Percentiles rank a stretch among this genome's conserved stretches.
These are phyloP conservation scores for Chloroceryle inda DNA, from an alignment of 2,797 vertebrate genomes.

Conservation along the genomic window DNA sequence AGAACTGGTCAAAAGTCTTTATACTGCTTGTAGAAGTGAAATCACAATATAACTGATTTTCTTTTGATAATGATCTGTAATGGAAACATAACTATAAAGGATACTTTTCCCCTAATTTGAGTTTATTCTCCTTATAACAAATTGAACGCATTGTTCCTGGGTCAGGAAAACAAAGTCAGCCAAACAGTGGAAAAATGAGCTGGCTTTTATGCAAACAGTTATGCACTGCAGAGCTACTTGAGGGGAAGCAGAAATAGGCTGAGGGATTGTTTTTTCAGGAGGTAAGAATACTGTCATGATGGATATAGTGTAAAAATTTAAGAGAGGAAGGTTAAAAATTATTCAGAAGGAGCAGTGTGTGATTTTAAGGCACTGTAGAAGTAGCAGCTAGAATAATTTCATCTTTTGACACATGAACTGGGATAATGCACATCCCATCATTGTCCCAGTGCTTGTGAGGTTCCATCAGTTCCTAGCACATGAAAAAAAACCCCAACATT, in stretches of 20 bases:
- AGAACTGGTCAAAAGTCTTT: neutral
- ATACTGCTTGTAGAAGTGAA: neutral
- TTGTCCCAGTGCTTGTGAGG: neutral
- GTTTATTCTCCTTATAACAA: neutral
- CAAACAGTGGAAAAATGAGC: neutral
- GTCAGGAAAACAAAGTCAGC: neutral
- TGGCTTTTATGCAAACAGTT: neutral
- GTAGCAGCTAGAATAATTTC: neutral
- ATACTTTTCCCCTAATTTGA: neutral
- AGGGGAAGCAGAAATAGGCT: neutral
- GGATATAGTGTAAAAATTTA: neutral
- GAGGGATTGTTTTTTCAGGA: neutral
- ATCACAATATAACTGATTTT: neutral
- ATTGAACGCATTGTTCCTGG: neutral
- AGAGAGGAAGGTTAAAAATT: neutral
- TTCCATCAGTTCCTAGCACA: neutral
- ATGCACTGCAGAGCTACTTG: neutral
- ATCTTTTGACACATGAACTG: neutral
- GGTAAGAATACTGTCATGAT: neutral
- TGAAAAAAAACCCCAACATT: neutral
- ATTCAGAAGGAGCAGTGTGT: neutral
- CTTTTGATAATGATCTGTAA: neutral
- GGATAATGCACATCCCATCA: neutral
- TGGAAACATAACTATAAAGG: neutral
- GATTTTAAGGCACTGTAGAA: neutral